A percentile compares a stretch with the other conserved stretches of the same genome.
Conservation (phyloP, 2,113 vertebrate genomes). For the Heterotis niloticus region DNA sequence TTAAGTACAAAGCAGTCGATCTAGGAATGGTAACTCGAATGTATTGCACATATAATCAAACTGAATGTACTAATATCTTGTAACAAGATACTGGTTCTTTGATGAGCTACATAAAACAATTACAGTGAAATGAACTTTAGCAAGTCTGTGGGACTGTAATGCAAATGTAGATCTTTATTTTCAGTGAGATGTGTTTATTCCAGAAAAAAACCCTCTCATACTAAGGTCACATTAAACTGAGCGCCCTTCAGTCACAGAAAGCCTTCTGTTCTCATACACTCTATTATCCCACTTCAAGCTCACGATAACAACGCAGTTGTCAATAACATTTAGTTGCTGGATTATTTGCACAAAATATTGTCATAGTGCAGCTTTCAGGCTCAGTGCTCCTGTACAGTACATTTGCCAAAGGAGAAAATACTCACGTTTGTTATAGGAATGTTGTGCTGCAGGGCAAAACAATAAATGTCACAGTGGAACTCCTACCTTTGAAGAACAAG, state of each 20-base stretch:
- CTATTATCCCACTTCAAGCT: no score
- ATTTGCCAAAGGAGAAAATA: neutral
- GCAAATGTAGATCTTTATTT: neutral
- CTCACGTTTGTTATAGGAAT: conserved; percentile 1
- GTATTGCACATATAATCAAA: neutral
- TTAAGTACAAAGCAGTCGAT: no score
- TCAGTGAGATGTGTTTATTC: conserved; percentile 4
- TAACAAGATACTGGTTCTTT: neutral
- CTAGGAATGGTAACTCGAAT: no score
- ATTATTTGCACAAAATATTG: neutral
- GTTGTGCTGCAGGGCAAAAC: conserved; percentile 26
- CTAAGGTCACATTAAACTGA: no score
- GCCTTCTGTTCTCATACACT: no score
- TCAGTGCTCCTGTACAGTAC: neutral
- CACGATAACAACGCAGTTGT: no score
- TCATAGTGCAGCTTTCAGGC: neutral
- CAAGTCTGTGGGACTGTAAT: no score
- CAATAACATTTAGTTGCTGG: neutral
- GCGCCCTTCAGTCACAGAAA: no score
- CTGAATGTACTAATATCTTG: neutral
- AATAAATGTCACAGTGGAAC: conserved; percentile 45
- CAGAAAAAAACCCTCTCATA: neutral
- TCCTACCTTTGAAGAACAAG: conserved; percentile 64
- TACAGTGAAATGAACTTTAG: neutral
- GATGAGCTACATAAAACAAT: neutral